Evolutionary conservation across 2,113 vertebrate genomes (phyloP), one percentile per base, ranked within the genome.

Genomic region (Prunella fulvescens): DNA sequence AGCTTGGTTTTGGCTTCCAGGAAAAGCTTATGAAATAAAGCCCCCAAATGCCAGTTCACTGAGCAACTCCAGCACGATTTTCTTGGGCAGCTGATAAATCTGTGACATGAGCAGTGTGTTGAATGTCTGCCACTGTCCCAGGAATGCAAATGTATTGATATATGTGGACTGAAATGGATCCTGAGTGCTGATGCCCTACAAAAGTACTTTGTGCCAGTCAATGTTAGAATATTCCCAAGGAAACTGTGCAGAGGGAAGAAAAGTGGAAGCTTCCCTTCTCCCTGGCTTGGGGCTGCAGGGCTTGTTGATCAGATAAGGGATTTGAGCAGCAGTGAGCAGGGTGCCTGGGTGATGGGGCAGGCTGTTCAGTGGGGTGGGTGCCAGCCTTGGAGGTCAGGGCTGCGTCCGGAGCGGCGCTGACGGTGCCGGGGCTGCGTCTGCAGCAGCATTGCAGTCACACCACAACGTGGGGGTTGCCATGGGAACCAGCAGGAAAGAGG

Each of bases 391-490:
- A 48, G 81, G 53, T 84, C 56, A 7, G 1, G 1, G 54, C 79
- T 56, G 85, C 11, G 18, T 2, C 54, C 54, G 9, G 39, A 61
- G 73, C 33, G 5, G 73, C 19, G 9, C 24, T 33, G 81, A 4
- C 18, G 33, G 23, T 28, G 81, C 2, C 8, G 28, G 76, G 28
- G 53, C 44, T 70, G 94, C 76, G 40, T 40, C 88, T 92, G 92
- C 86, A 92, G 95, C 92, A 91, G 92, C 96, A 86, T 80, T 95
- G 92, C 95, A 83, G 91, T 85, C 94, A 50, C 81, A 73, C 4
- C 29, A 91, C 69, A 4, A 64, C 67, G 70, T 70, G 74, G 10
- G 37, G 39, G 92, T 96, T 96, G 91, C 95, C 73, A 95, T 93
- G 86, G 94, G 56, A 93, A 96, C 92, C 40, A 7, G 81, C 54